Base-by-base conservation (phyloP, 2,888 invertebrate genomes). In the Tridacna gigas region DNA sequence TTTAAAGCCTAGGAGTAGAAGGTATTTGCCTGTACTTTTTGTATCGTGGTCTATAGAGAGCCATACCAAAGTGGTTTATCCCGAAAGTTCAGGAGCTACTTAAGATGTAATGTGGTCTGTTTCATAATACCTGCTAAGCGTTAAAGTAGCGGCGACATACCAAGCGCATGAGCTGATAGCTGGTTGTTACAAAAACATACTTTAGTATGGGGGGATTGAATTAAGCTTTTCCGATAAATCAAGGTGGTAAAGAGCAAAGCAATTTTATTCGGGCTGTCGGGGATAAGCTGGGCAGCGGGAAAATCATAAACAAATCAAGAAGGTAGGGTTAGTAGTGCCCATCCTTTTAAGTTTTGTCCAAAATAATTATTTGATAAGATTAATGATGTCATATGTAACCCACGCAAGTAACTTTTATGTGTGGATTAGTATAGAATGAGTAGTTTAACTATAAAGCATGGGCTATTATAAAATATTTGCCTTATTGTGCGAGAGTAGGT, bases 41-140 rank as follows among this genome's bases (percentile, higher is more conserved):
- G 83, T 63, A 83, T 79, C 69, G 77, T 79, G 83, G 79, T 51
- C 74, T 77, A 77, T 83, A 74, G 66, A 83, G 77, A 71, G 65
- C 20, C 1, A 65, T 26, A 25, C 9, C 13, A 25, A 60, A 37
- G 37, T 73, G 51, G 9, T 25, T 66, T 26, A 22, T 77, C 83
- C 77, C 51, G 83, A 83, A 79, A 73, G 47, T 22, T 67, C 18
- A 47, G 22, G 83, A 80, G 63, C 77, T 80, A 83, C 66, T 51
- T 51, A 11, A 25, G 60, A 25, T 48, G 56, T 25, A 69, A 26
- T 22, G 22, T 66, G 61, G n/a, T 77, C n/a, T 83, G 79, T 83
- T 66, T 25, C 77, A 83, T 47, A 77, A 80, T 26, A 67, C 65
- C 60, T 51, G 22, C 11, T 22, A 13, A 65, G 77, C 12, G 45